Base-by-base conservation (phyloP, 1,140 invertebrate species). In the Helicoverpa zea region DNA sequence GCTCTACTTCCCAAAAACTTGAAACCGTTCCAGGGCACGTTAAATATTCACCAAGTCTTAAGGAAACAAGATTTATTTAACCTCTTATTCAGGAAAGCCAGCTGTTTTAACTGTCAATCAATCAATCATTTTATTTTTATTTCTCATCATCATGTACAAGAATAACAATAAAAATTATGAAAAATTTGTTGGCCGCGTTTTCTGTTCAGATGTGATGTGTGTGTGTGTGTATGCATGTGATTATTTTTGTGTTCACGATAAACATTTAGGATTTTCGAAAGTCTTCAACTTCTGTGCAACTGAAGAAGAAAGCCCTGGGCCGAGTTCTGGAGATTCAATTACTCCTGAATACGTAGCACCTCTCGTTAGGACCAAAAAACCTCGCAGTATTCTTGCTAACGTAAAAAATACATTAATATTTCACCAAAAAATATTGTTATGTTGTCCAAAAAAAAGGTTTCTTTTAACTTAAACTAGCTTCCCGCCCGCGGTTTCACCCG, bases 1-100 rank as follows among this genome's bases (percentile, higher is more conserved):
- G 58, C 58, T 29, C 58, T 59, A 12, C 58, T 59, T 23, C 58
- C 58, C 4, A 59, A 59, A 59, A 29, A 59, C 58, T 23, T 59
- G 58, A 59, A 59, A 59, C 58, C 18, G 12, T 59, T 59, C 51
- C 11, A 52, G 14, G 51, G 51, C 51, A 52, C 51, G 14, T 59
- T 23, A 59, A 59, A 59, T 59, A 18, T 59, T 59, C 58, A 59
- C 23, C 58, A 59, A 59, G 18, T 59, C 16, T 11, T 59, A 29
- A 7, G 18, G 16, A 9, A 59, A 59, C 58, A 59, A 18, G n/a
- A 23, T 58, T 23, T 23, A 23, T 23, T 23, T 23, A 23, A 23
- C 23, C 23, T 23, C 23, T 0, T 23, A 23, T 52, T 7, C 51
- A 52, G 51, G 14, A 52, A 52, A 13, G 51, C 51, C 51, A 52